Evolutionary conservation across 2,797 vertebrate species (phyloP).

Genomic region (Gymnoscopelus microlampas): DNA sequence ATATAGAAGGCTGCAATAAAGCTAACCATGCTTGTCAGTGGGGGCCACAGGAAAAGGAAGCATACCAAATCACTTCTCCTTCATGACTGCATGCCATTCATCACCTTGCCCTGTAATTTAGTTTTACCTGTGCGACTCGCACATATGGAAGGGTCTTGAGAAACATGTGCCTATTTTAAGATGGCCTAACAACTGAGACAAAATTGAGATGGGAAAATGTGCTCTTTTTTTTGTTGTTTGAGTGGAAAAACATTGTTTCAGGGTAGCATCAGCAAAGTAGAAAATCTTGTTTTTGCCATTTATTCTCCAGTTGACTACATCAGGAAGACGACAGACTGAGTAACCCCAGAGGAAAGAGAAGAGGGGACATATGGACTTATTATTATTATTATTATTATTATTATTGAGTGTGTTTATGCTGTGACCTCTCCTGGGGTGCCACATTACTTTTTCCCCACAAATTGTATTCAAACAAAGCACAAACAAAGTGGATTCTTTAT

Average conservation of each 20-base stretch:
- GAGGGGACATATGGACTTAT: not conserved
- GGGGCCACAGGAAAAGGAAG: conserved; percentile 1
- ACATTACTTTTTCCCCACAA: not conserved
- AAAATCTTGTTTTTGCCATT: too few relatives aligned
- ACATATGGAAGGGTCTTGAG: too few relatives aligned
- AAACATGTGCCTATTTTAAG: too few relatives aligned
- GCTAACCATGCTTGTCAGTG: conserved; percentile 7
- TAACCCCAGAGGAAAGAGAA: not conserved
- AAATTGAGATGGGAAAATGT: too few relatives aligned
- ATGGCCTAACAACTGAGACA: too few relatives aligned
- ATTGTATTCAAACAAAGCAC: too few relatives aligned
- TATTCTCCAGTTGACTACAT: too few relatives aligned
- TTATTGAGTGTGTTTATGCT: conserved; percentile 20
- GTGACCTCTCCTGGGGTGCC: conserved; percentile 15
- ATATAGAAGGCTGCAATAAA: conserved; percentile 11
- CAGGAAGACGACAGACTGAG: not conserved
- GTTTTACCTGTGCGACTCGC: not conserved
- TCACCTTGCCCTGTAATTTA: conserved; percentile 4
- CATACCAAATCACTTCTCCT: conserved; percentile 4
- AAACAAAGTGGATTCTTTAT: too few relatives aligned
- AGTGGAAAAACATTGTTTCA: too few relatives aligned
- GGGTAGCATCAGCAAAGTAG: too few relatives aligned
- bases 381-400: not conserved
- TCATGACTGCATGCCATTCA: conserved; percentile 11
- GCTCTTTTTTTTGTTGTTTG: too few relatives aligned